phyloP scores from a whole-genome alignment of 1,140 invertebrate genomes.

The Leptinotarsa texana region DNA sequence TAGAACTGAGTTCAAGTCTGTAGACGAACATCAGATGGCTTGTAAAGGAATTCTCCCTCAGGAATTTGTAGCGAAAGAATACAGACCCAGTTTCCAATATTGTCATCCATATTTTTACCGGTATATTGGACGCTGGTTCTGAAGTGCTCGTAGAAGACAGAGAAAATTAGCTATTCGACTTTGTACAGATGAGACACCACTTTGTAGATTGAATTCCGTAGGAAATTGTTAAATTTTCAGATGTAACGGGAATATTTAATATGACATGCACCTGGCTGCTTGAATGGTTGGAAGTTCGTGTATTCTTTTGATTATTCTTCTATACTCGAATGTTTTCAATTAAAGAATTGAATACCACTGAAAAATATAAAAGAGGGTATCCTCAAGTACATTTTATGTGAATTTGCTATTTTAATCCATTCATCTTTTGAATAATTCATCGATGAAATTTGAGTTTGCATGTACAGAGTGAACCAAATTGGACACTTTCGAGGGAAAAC shows the following conservation, averaged over 20 bases:
- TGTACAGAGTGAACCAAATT: too few relatives aligned
- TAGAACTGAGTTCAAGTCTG: background rate
- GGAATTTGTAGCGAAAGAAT: background rate
- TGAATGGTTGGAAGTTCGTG: too few relatives aligned
- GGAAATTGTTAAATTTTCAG: background rate
- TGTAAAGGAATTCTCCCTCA: background rate
- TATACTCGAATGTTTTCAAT: too few relatives aligned
- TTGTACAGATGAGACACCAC: background rate
- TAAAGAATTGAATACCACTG: too few relatives aligned
- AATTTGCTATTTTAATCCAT: too few relatives aligned
- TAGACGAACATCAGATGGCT: background rate
- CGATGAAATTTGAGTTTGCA: too few relatives aligned
- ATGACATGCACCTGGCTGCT: background rate
- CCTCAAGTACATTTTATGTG: too few relatives aligned
- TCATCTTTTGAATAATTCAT: too few relatives aligned
- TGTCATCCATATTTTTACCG: background rate
- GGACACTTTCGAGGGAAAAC: too few relatives aligned
- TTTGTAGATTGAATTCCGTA: background rate
- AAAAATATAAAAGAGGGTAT: too few relatives aligned
- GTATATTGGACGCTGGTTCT: background rate
- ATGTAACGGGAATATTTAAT: background rate
- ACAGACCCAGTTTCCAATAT: background rate
- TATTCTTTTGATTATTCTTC: too few relatives aligned
- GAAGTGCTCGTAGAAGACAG: background rate
- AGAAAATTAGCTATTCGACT: background rate